phyloP scores from a whole-genome alignment of 2,113 vertebrate species.

The Heterotilapia buettikoferi region DNA sequence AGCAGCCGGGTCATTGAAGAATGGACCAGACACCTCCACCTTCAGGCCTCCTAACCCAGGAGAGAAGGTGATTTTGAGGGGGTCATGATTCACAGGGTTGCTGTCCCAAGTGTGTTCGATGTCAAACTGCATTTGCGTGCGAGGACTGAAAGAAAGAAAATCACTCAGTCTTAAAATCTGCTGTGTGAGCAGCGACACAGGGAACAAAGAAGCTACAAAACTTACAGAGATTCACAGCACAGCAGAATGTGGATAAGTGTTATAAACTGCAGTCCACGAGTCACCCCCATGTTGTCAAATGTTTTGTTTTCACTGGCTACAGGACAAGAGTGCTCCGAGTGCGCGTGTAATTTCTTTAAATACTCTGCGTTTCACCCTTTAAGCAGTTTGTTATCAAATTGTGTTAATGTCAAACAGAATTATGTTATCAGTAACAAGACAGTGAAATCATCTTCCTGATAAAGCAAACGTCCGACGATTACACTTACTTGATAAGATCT shows the following conservation, averaged over 20 bases:
- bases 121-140: constrained; percentile 77
- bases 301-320: background rate
- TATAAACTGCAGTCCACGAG: background rate
- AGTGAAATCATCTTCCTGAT: background rate
- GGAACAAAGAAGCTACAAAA: background rate
- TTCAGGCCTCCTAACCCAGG: constrained; percentile 69
- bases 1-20: constrained; percentile 83
- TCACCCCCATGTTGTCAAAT: constrained; percentile 15
- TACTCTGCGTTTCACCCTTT: background rate
- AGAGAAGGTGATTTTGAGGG: constrained; percentile 71
- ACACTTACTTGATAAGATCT: background rate
- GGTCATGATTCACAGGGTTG: constrained; percentile 74
- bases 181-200: background rate
- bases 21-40: constrained; percentile 78
- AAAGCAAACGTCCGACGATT: background rate
- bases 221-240: constrained; percentile 43
- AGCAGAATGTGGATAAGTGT: background rate
- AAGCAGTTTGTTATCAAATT: background rate
- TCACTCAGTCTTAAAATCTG: background rate
- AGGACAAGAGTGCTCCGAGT: background rate
- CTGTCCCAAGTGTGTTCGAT: constrained; percentile 83
- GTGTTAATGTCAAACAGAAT: background rate
- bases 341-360: background rate
- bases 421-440: constrained; percentile 27
- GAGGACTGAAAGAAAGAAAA: constrained; percentile 6